Percentiles rank a stretch among this genome's conserved stretches.
phyloP scores from a whole-genome alignment of 2,113 vertebrate species.

The Gila orcuttii region DNA sequence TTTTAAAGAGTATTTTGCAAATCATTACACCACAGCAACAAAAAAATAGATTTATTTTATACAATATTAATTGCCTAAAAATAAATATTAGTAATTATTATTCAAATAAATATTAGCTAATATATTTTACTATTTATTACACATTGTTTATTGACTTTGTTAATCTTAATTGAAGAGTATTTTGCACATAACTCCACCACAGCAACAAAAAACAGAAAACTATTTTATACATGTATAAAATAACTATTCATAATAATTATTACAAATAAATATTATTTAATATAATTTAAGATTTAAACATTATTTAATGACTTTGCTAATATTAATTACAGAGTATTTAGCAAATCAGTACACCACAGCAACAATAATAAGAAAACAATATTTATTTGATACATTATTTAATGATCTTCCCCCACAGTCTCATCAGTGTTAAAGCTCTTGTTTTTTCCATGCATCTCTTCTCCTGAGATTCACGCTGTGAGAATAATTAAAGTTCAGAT shows the following conservation, averaged over 20 bases:
- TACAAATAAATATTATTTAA: neutral
- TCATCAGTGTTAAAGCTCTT: neutral
- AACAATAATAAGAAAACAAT: too few relatives aligned
- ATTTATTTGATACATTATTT: neutral
- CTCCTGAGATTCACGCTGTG: neutral
- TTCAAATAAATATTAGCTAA: neutral
- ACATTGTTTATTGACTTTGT: neutral
- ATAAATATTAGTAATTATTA: neutral
- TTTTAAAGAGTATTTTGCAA: neutral
- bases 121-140: neutral
- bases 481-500: neutral
- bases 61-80: neutral
- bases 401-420: neutral
- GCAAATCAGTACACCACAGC: too few relatives aligned
- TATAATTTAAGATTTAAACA: neutral
- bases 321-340: neutral
- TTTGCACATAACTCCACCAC: neutral
- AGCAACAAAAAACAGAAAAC: neutral
- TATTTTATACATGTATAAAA: neutral
- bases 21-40: neutral
- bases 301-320: neutral
- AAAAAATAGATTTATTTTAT: neutral
- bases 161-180: neutral
- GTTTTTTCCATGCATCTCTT: neutral
- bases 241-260: neutral